phyloP scores from a whole-genome alignment of 2,113 vertebrate species.

The Porphyrio hochstetteri region DNA sequence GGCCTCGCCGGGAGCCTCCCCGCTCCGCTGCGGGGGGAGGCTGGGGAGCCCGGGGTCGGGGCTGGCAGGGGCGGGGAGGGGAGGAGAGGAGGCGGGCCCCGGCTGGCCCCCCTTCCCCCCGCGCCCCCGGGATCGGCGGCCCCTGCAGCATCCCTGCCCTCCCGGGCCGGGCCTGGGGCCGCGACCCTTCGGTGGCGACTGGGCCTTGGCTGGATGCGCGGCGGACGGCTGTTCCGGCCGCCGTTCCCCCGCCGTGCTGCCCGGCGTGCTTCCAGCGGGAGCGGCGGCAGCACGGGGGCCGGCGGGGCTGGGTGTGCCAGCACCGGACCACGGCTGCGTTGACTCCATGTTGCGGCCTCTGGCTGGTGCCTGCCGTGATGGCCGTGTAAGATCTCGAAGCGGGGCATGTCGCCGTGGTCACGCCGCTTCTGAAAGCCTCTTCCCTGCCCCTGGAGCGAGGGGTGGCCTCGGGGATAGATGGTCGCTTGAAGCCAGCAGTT shows the following conservation, averaged over 20 bases:
- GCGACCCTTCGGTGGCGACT: neutral
- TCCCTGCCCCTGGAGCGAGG: fast-evolving
- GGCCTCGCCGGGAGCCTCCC: neutral
- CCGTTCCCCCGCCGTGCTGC: neutral
- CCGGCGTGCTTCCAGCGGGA: neutral
- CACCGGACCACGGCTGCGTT: neutral
- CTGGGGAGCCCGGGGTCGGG: neutral
- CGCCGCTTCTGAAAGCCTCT: neutral
- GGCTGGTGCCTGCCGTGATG: neutral
- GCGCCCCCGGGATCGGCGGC: neutral
- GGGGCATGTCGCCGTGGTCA: fast-evolving
- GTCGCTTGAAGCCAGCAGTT: neutral
- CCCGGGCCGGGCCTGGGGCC: neutral
- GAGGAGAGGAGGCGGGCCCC: neutral
- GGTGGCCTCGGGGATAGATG: fast-evolving
- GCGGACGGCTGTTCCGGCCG: neutral
- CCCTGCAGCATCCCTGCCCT: neutral
- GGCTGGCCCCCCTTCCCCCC: too few species aligned
- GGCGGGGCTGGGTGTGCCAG: neutral
- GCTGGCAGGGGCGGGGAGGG: neutral
- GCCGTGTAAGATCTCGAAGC: fast-evolving
- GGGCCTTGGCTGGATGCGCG: neutral
- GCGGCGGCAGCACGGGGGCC: too few species aligned
- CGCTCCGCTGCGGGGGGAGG: too few species aligned
- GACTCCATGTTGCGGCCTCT: neutral